Evolutionary conservation across 2,113 vertebrate species (phyloP).

Genomic region (Coptodon bakossiorum): DNA sequence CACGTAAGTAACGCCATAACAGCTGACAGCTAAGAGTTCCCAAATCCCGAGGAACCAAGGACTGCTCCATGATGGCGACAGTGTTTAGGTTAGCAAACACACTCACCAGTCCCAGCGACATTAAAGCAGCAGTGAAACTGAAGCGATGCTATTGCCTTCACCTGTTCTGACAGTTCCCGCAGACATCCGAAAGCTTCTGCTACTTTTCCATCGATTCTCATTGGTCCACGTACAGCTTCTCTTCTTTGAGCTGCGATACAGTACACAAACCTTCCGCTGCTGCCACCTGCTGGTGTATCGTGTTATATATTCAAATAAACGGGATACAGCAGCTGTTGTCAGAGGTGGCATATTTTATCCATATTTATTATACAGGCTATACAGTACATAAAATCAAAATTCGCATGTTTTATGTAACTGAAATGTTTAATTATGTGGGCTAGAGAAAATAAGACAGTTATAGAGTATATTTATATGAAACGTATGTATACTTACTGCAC

Average conservation of each 20-base stretch:
- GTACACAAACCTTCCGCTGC: background rate
- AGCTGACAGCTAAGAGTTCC: rapidly evolving
- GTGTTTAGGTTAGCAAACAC: background rate
- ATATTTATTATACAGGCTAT: background rate
- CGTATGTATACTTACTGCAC: background rate
- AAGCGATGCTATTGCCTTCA: background rate
- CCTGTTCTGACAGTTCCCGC: background rate
- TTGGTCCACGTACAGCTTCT: slow-evolving; percentile 25
- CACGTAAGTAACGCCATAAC: background rate
- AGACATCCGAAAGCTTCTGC: background rate
- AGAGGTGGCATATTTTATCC: background rate
- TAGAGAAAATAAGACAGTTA: background rate
- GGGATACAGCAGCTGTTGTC: rapidly evolving
- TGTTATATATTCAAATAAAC: background rate
- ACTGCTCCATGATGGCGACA: background rate
- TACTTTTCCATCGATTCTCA: background rate
- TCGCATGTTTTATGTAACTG: background rate
- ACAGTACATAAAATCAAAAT: background rate
- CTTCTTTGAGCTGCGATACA: background rate
- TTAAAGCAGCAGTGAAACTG: background rate
- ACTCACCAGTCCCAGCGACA: background rate
- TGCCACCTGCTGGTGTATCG: background rate
- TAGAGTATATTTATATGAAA: background rate
- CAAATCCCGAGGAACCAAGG: background rate
- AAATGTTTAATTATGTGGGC: background rate